phyloP scores from a whole-genome alignment of 2,888 invertebrate species.

The Ophioninae sp. region DNA sequence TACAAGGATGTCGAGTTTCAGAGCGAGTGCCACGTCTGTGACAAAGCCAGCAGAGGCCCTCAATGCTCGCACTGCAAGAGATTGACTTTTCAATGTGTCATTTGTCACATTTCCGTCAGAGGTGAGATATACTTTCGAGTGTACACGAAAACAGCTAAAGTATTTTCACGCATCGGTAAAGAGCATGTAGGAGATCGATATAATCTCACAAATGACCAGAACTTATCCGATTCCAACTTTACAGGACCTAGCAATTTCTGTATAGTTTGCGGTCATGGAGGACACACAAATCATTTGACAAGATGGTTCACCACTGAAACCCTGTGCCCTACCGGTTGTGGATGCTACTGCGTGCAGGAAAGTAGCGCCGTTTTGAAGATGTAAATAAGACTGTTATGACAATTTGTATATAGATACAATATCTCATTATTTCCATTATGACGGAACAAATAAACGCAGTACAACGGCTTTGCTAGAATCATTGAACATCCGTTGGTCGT shows the following conservation, averaged over 20 bases:
- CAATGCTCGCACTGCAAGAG: slow-evolving; percentile 89
- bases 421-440: slow-evolving; percentile 9
- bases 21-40: slow-evolving; percentile 88
- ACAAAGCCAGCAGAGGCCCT: slow-evolving; percentile 85
- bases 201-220: not conserved
- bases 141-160: too few relatives aligned
- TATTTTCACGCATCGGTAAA: not conserved
- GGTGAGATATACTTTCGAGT: slow-evolving; percentile 80
- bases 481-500: not conserved
- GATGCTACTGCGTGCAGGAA: slow-evolving; percentile 92
- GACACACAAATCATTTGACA: slow-evolving; percentile 92
- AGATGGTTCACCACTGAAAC: slow-evolving; percentile 91
- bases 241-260: slow-evolving; percentile 90
- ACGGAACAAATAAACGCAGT: slow-evolving; percentile 2
- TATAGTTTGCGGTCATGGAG: slow-evolving; percentile 95
- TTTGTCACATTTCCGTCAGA: slow-evolving; percentile 93
- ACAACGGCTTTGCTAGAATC: not conserved
- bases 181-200: not conserved
- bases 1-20: slow-evolving; percentile 88
- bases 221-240: slow-evolving; percentile 1
- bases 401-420: slow-evolving; percentile 22
- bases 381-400: slow-evolving; percentile 68
- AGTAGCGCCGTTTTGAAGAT: slow-evolving; percentile 83
- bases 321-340: slow-evolving; percentile 95
- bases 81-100: slow-evolving; percentile 89